A percentile compares a stretch with the other conserved stretches of the same genome.
phyloP scores from a whole-genome alignment of 1,140 invertebrate species.

The Carcinoscorpius rotundicauda region DNA sequence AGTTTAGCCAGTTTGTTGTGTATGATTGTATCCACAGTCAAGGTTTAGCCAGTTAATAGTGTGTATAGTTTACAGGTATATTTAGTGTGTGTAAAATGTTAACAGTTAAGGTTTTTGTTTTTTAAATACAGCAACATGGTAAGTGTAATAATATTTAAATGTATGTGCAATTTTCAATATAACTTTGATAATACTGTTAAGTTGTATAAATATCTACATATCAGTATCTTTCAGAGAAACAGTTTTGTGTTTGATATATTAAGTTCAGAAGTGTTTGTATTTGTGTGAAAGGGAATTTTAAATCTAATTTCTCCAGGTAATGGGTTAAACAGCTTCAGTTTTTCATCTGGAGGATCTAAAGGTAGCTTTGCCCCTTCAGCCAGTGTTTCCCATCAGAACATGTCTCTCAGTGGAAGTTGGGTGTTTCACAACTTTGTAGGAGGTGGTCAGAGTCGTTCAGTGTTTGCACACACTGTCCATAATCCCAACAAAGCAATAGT shows the following conservation, averaged over 20 bases:
- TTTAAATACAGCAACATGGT: neutral
- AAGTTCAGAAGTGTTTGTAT: neutral
- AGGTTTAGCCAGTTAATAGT: too few relatives aligned
- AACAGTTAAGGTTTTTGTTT: too few relatives aligned
- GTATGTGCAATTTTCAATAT: neutral
- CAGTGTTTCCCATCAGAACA: slow-evolving; percentile 7
- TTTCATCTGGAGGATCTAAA: slow-evolving; percentile 20
- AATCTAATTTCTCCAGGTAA: slow-evolving; percentile 18
- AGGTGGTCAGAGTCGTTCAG: slow-evolving; percentile 21
- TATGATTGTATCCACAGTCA: too few relatives aligned
- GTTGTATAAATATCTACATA: neutral
- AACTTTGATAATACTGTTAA: neutral
- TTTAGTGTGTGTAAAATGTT: too few relatives aligned
- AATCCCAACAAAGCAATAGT: slow-evolving; percentile 36
- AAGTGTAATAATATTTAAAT: neutral
- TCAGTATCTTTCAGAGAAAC: neutral
- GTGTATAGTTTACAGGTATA: too few relatives aligned
- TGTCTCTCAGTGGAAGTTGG: slow-evolving; percentile 28
- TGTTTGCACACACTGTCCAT: slow-evolving; percentile 24
- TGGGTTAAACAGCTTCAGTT: slow-evolving; percentile 28
- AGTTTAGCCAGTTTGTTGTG: too few relatives aligned
- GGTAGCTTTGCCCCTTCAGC: slow-evolving; percentile 22
- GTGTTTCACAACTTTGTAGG: slow-evolving; percentile 29
- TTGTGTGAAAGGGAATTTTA: neutral
- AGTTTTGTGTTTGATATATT: neutral